Conservation (phyloP, 2,113 vertebrate genomes). For the Nycticorax nycticorax region DNA sequence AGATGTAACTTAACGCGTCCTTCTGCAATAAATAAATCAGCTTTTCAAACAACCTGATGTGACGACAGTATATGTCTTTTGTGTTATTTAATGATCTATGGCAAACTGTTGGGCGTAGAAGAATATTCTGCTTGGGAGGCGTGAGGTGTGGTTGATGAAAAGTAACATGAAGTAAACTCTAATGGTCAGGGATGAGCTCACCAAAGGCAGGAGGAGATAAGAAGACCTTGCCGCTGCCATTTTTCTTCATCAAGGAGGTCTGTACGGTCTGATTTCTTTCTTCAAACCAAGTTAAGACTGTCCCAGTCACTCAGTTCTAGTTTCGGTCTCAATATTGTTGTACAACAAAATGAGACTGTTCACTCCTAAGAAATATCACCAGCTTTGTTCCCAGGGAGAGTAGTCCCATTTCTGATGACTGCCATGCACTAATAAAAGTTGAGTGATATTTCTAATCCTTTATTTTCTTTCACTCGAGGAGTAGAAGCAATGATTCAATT, state of each 20-base stretch:
- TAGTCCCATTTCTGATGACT: constrained; percentile 10
- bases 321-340: background rate
- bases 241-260: background rate
- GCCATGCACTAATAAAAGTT: constrained; percentile 40
- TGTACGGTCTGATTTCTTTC: background rate
- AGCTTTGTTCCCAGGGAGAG: background rate
- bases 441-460: constrained; percentile 52
- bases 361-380: constrained; percentile 23
- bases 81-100: background rate
- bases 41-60: background rate
- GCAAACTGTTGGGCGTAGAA: background rate
- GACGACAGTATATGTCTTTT: accelerated
- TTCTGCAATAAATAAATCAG: background rate
- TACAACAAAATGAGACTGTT: background rate
- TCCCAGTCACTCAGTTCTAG: background rate
- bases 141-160: background rate
- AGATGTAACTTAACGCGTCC: accelerated
- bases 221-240: background rate
- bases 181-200: background rate
- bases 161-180: background rate
- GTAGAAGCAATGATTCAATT: constrained; percentile 49
- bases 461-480: constrained; percentile 2
- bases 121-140: background rate
- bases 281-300: background rate
- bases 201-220: background rate